Evolutionary conservation across 2,797 vertebrate species (phyloP), one percentile per base, ranked within the genome.

Genomic region (Acestrorhynchus altus): DNA sequence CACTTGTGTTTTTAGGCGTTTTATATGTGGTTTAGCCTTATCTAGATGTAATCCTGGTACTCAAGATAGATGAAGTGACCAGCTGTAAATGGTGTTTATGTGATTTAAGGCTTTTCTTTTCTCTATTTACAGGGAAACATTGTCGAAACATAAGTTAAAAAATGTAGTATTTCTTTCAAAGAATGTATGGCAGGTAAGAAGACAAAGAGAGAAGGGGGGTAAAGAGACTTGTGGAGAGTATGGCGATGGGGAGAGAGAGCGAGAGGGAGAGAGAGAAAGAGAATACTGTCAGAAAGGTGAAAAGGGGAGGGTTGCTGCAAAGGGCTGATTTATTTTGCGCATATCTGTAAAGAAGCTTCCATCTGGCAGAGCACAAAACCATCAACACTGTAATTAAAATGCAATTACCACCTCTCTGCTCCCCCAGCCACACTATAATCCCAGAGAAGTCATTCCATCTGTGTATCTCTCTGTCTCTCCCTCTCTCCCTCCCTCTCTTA

Each of bases 341-440:
- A 92, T 95, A 95, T 95, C 94, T 95, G 94, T 93, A 96, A 96
- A 95, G 93, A 94, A 93, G 92, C 92, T 95, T 97, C 96, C 96
- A 98, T 97, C 96, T 98, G 96, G 94, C 95, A 93, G 91, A 92
- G 94, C 92, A 92, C 92, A 89, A 96, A 96, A 95, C 93, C 95
- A 97, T 96, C 95, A 98, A 95, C 92, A 95, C 94, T 94, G 94
- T 96, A 97, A 99, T 98, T 98, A 99, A 98, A 98, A 97, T 95
- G 95, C 96, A 97, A 97, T 98, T 97, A 97, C 95, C 93, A 95
- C 95, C 95, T 95, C 94, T 93, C 93, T 93, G 90, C 93, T 95
- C 93, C 94, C 93, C 92, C 93, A 92, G 92, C 83, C 91, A 88
- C 93, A 92, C 93, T 78, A 87, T 94, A 96, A 96, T 97, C 96